These are phyloP conservation scores for Bolborhynchus lineola DNA, from an alignment of 2,113 vertebrate species.

Conservation along the genomic window DNA sequence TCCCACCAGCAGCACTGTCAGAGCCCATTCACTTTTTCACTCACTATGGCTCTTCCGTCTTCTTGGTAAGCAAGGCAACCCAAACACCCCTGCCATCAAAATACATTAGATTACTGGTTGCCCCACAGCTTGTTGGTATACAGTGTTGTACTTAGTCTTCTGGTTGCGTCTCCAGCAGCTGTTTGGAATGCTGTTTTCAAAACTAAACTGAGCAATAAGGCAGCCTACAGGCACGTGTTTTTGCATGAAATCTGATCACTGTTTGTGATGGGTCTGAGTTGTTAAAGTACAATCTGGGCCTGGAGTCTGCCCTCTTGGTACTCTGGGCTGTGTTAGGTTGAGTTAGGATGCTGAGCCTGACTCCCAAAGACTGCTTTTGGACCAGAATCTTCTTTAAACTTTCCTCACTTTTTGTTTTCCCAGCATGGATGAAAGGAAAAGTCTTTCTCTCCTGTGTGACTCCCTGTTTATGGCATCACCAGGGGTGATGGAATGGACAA, in stretches of 20 bases:
- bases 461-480: constrained; percentile 1
- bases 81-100: neutral
- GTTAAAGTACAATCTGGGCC: neutral
- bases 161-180: neutral
- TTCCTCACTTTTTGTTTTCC: neutral
- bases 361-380: neutral
- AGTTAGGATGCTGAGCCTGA: neutral
- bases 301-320: neutral
- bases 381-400: neutral
- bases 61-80: neutral
- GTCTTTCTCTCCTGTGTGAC: neutral
- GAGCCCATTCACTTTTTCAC: neutral
- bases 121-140: neutral
- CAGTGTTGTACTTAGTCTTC: neutral
- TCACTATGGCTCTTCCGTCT: neutral
- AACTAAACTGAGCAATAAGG: neutral
- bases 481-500: constrained; percentile 1
- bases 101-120: neutral
- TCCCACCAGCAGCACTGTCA: neutral
- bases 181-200: neutral
- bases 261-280: neutral
- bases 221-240: neutral
- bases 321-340: neutral
- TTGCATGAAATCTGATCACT: constrained; percentile 1
- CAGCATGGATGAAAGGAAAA: neutral